Percentiles rank a stretch among this genome's conserved stretches.
These are phyloP conservation scores for Nerophis lumbriciformis DNA, from an alignment of 2,113 vertebrate species.

Conservation along the genomic window DNA sequence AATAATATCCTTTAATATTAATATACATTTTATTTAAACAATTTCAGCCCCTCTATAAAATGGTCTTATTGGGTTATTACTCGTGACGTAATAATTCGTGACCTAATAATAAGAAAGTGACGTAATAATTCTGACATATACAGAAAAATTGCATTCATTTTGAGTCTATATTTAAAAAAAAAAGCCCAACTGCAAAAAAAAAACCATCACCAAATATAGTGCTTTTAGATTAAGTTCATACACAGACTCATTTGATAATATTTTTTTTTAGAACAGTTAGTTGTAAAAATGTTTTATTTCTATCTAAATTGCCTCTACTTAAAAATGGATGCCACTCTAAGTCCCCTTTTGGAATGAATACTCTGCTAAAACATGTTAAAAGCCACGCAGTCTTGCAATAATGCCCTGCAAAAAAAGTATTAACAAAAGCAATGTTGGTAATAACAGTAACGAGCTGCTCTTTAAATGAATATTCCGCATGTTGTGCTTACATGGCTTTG, in stretches of 20 bases:
- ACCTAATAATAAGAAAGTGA: background rate
- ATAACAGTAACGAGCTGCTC: background rate
- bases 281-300: background rate
- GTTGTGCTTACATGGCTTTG: slow-evolving; percentile 13
- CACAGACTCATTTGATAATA: no score
- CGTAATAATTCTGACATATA: background rate
- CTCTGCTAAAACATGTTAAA: background rate
- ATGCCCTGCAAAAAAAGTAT: background rate
- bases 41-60: no score
- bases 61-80: background rate
- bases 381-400: background rate
- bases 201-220: no score
- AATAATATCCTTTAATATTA: slow-evolving; percentile 3
- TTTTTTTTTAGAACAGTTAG: no score
- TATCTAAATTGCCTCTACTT: background rate
- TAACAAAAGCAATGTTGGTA: slow-evolving; percentile 8
- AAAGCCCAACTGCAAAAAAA: no score
- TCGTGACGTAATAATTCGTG: background rate
- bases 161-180: background rate
- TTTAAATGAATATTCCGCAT: slow-evolving; percentile 19
- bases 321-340: background rate
- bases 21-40: background rate
- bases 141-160: background rate
- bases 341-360: background rate
- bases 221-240: no score